phyloP scores from a whole-genome alignment of 1,140 invertebrate species.

The Rhagoletis zephyria region DNA sequence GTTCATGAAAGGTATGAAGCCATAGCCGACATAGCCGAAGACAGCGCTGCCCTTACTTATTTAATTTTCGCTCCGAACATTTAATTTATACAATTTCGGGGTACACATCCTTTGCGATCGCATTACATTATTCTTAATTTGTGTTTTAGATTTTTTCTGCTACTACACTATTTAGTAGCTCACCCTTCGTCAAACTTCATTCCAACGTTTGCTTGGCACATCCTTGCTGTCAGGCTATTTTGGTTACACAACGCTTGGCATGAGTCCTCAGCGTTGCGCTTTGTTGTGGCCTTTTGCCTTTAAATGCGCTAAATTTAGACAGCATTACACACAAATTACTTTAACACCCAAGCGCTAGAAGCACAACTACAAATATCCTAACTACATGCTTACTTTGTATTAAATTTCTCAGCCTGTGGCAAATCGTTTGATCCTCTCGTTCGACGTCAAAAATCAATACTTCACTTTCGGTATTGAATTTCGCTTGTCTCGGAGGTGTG shows the following conservation, averaged over 20 bases:
- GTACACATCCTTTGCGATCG: neutral
- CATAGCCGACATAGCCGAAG: too few relatives aligned
- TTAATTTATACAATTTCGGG: too few relatives aligned
- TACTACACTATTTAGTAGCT: neutral
- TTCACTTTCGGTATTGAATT: slow-evolving; percentile 45
- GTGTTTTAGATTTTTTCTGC: neutral
- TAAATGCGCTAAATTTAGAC: slow-evolving; percentile 12
- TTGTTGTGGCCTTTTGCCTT: neutral
- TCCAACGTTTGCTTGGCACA: neutral
- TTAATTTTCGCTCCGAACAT: neutral
- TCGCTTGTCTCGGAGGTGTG: slow-evolving; percentile 20
- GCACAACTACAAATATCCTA: neutral
- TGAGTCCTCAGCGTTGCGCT: neutral
- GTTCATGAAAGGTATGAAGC: too few relatives aligned
- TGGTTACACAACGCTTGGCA: neutral
- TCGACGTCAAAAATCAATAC: slow-evolving; percentile 38
- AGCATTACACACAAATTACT: slow-evolving; percentile 39
- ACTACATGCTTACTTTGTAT: neutral
- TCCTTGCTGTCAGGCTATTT: slow-evolving; percentile 12
- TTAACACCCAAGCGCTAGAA: slow-evolving; percentile 15
- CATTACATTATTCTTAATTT: neutral
- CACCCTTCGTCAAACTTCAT: slow-evolving; percentile 15
- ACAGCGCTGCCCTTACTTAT: neutral
- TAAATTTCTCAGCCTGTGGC: slow-evolving; percentile 43
- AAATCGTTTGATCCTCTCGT: slow-evolving; percentile 43